Base-by-base conservation (phyloP, 2,888 invertebrate genomes). In the Laspeyria flexula region DNA sequence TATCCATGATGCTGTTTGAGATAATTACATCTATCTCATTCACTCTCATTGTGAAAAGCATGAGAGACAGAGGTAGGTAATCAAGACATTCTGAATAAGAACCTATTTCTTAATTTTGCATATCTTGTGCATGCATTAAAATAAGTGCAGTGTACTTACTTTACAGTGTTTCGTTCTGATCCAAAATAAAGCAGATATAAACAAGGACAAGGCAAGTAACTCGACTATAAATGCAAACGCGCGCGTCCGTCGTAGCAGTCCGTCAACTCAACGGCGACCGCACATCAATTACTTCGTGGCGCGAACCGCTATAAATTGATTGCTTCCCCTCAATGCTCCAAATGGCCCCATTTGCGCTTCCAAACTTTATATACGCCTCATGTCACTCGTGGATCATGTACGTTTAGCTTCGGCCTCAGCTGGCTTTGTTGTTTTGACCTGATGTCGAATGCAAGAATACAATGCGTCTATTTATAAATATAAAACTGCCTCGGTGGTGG, bases 251-350 rank as follows among this genome's bases (percentile, higher is more conserved):
- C 58, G 60, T 62, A 52, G 58, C 54, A 71, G 65, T 60, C 76
- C 71, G 80, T 83, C 83, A 67, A 73, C 71, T 77, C 71, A 43
- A 58, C 60, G 66, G 67, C 48, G 64, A 65, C 74, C 85, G 83
- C 85, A 83, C 85, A 86, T 87, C 87, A 83, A 85, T 87, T 86
- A 83, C 81, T 55, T 63, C 65, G 67, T 75, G 73, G 72, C 72
- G 75, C 76, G 74, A 69, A 65, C 81, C 82, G 81, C 84, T 83
- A 82, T 82, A 82, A 87, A 88, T 86, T 86, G 86, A 86, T 85
- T 80, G 81, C 83, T 81, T 85, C 83, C 79, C 64, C 79, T 72
- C 74, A 55, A 69, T 65, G 67, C 63, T 63, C 58, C 73, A 69
- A 77, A 74, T 75, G 75, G 67, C 71, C 73, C 67, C 70, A 71